Evolutionary conservation across 2,888 invertebrate genomes (phyloP), one percentile per base, ranked within the genome.

Genomic region (Epiblema foenella): DNA sequence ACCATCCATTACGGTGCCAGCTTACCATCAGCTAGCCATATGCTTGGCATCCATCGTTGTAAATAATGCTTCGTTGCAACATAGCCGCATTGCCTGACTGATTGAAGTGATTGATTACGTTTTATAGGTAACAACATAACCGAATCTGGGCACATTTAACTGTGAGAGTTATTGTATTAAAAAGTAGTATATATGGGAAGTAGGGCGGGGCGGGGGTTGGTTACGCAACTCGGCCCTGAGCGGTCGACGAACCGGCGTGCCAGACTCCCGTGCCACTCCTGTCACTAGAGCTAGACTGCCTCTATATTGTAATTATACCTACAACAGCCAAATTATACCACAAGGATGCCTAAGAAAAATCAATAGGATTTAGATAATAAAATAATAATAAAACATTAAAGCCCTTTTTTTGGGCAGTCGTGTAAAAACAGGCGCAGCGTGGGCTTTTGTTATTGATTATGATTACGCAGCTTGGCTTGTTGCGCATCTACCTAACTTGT

Each of bases 171-270:
- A n/a, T 57, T 46, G 46, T 15, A 46, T 66, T 46, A 20, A 57
- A 63, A 56, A 37, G 17, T 57, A 39, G 17, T 37, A 33, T 39
- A 18, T 51, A 57, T 58, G 39, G 64, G 24, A n/a, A 64, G 20
- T 52, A 39, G 18, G n/a, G 46, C 42, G 46, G 51, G 49, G 51
- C 56, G 69, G 62, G 68, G 57, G 49, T 63, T 57, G 29, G 24
- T 69, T 64, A 58, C 69, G 57, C 39, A 64, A 64, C 49, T 10
- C 58, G 64, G 24, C 69, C 69, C 39, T 57, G 63, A 51, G 49
- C 39, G 69, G 69, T 64, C 51, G 18, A 54, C 54, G 68, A 60
- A 68, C 68, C 29, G 52, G 52, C 64, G 63, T 18, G 51, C 51
- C 51, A 63, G 63, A 54, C 37, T 39, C 52, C 39, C 20, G 39